Conservation (phyloP, 2,888 invertebrate genomes). For the Synanthedon myopaeformis region DNA sequence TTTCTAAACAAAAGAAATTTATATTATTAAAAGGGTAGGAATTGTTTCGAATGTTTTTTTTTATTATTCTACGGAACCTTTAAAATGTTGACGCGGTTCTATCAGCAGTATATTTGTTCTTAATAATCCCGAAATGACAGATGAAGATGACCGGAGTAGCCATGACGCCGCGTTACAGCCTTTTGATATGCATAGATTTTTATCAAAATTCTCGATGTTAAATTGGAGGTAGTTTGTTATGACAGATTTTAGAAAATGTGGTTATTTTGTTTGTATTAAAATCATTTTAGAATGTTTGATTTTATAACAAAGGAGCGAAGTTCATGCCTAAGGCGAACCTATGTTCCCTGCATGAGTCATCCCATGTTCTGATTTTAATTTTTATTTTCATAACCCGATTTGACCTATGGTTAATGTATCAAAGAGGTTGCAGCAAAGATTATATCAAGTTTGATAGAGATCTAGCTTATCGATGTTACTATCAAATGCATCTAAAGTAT, state of each 20-base stretch:
- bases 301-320: no score
- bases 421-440: constrained; percentile 29
- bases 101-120: constrained; percentile 25
- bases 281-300: no score
- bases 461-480: constrained; percentile 37
- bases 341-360: no score
- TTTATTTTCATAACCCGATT: constrained; percentile 38
- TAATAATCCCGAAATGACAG: constrained; percentile 57
- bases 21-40: no score
- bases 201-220: constrained; percentile 19
- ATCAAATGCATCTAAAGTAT: constrained; percentile 16
- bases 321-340: no score
- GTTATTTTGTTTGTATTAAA: no score
- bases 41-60: no score
- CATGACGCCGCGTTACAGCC: constrained; percentile 34
- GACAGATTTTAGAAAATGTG: constrained; percentile 8
- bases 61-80: not conserved
- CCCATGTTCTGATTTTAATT: constrained; percentile 8
- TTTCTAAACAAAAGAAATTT: no score
- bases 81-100: not conserved
- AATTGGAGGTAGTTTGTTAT: constrained; percentile 18
- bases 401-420: constrained; percentile 36
- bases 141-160: constrained; percentile 45
- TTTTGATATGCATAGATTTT: constrained; percentile 14
- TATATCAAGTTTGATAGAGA: constrained; percentile 41